Evolutionary conservation across 1,140 invertebrate genomes (phyloP), one percentile per base, ranked within the genome.

Genomic region (Limonius californicus): DNA sequence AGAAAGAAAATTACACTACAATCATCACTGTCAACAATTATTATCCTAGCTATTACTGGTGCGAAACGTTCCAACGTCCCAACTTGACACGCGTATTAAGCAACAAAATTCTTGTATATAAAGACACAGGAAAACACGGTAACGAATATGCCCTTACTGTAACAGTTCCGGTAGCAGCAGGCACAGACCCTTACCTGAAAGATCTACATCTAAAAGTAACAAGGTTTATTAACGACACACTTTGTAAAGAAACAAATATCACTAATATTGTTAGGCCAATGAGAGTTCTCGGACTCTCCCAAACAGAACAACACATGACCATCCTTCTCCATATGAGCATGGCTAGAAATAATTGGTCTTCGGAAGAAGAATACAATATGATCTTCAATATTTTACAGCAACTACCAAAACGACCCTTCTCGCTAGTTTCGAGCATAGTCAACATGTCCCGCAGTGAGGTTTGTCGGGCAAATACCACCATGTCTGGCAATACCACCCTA

Each of bases 11-110:
- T 50, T 55, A 55, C 15, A 27, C 7, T 3, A 27, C 7, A 14
- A 30, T 8, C 7, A 55, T 55, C 1, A 16, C 2, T 6, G 1
- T 55, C 4, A 8, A 23, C 15, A 23, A 55, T 21, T 15, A 23
- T 19, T 55, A 27, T 15, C 53, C 53, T 3, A 19, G n/a, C 6
- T 55, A 27, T 9, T 55, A 55, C n/a, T 55, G 53, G 53, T 55
- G 53, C 15, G 53, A 55, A 27, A 16, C 21, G 6, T 8, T 27
- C 7, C 27, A 23, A 32, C 20, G 27, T 15, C 53, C 53, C 6
- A 23, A 55, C n/a, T 27, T 55, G 15, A 55, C 53, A 3, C 8
- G 2, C 2, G 27, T 55, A 1, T 4, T 27, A 8, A 55, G 53
- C n/a, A 55, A 55, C n/a, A 50, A 50, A 50, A 50, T 32, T 2